These are phyloP conservation scores for Brachyopa scutellaris DNA, from an alignment of 2,888 invertebrate genomes.

Conservation along the genomic window DNA sequence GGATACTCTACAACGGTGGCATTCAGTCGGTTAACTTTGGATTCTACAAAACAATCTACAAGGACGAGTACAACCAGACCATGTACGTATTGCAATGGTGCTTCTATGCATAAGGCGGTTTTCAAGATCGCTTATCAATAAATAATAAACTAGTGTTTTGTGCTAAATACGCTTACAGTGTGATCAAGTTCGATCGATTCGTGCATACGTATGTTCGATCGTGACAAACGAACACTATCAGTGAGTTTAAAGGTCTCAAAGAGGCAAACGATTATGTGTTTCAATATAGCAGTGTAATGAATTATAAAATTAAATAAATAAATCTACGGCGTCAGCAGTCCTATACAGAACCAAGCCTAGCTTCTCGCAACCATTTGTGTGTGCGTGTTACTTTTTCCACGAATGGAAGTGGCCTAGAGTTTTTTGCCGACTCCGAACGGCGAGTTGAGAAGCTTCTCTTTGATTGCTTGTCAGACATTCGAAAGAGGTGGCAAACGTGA, in stretches of 20 bases:
- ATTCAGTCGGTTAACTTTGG: conserved; percentile 85
- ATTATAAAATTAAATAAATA: too few relatives aligned
- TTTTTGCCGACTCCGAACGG: too few relatives aligned
- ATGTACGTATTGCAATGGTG: conserved; percentile 75
- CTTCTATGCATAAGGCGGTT: background rate
- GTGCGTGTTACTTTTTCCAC: too few relatives aligned
- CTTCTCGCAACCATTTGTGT: too few relatives aligned
- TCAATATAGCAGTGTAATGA: too few relatives aligned
- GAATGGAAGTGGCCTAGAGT: too few relatives aligned
- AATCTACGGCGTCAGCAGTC: too few relatives aligned
- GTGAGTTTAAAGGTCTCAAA: conserved; percentile 27
- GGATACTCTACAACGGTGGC: conserved; percentile 84
- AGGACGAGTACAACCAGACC: conserved; percentile 78
- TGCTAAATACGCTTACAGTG: background rate
- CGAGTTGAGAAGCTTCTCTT: too few relatives aligned
- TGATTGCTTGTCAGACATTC: too few relatives aligned
- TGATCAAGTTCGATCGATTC: background rate
- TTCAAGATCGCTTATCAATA: conserved; percentile 17
- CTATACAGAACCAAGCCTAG: too few relatives aligned
- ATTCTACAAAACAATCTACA: conserved; percentile 85
- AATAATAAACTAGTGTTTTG: background rate
- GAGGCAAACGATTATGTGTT: too few relatives aligned
- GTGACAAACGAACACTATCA: conserved; percentile 10
- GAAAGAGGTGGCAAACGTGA: too few relatives aligned
- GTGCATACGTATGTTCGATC: background rate